Base-by-base conservation (phyloP, 2,113 vertebrate genomes). In the Tautogolabrus adspersus region DNA sequence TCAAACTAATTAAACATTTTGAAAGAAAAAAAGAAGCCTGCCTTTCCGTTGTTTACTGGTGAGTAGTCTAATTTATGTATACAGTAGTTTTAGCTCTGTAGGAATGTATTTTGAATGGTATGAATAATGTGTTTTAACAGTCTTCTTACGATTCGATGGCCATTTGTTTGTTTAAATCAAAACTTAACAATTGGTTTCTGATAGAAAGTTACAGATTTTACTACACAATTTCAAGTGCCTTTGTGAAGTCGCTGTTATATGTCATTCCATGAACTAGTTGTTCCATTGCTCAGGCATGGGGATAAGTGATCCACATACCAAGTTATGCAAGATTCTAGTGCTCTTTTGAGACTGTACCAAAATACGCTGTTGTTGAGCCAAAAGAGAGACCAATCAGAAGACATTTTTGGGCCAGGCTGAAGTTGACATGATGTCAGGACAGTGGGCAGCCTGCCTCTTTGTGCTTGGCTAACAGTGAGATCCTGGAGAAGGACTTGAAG, bases 401-500 rank as follows among this genome's bases (percentile, higher is more conserved):
- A 34, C 4, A 6, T 34, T 34, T 34, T 34, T 6, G 4, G 30
- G 30, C 30, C 30, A 34, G 30, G 37, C 16, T 4, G 10, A 10
- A 0, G 52, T 23, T 12, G 3, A 4, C 46, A 21, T 34, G 71
- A 61, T 19, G 42, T 85, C 79, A 82, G 61, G 66, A 75, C 16
- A 63, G 42, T 0, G 70, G 56, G 60, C 84, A 86, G 46, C 79
- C 75, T 0, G 79, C 46, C 46, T 86, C 79, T 13, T 75, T 79
- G 67, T 86, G 84, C 59, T 82, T 86, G 71, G 75, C 57, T 37
- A 86, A n/a, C 75, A 86, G 66, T 1, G 84, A 82, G 56, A 86
- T 75, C 71, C 84, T 75, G 63, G 84, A 86, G 66, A 86, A 86
- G 37, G 79, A 79, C 79, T 82, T 86, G 52, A 79, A 72, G 63